A percentile compares a stretch with the other conserved stretches of the same genome.
Evolutionary conservation across 2,888 invertebrate species (phyloP).

Genomic region (Uloborus plumipes): DNA sequence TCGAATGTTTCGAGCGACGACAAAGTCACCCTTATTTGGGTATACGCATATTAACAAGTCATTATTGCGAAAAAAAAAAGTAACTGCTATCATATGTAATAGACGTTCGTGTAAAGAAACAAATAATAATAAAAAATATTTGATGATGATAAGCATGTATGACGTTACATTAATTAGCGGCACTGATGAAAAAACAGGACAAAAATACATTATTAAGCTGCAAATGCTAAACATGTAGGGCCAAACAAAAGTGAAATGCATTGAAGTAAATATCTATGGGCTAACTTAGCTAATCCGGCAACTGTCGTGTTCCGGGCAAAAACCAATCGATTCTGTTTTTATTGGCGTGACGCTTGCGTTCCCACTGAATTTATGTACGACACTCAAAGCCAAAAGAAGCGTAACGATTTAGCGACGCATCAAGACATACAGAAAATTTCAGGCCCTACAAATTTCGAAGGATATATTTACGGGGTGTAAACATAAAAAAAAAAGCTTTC

Average conservation of each 20-base stretch:
- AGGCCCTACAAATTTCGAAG: constrained; percentile 4
- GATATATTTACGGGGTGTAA: constrained; percentile 20
- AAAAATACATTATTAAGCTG: too few relatives aligned
- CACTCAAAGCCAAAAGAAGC: constrained; percentile 28
- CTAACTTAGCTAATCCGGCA: constrained; percentile 12
- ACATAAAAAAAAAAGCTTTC: constrained; percentile 12
- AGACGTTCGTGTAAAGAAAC: too few relatives aligned
- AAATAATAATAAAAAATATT: too few relatives aligned
- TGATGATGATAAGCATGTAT: too few relatives aligned
- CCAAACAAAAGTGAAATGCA: constrained; percentile 2
- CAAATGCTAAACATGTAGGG: not conserved
- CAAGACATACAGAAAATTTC: constrained; percentile 28
- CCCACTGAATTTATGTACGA: constrained; percentile 20
- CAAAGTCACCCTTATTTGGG: too few relatives aligned
- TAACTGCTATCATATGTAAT: too few relatives aligned
- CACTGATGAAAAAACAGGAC: too few relatives aligned
- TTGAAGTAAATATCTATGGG: constrained; percentile 8
- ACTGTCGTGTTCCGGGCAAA: constrained; percentile 5
- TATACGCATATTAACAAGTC: too few relatives aligned
- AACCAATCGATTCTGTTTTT: constrained; percentile 39
- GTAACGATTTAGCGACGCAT: constrained; percentile 24
- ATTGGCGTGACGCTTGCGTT: constrained; percentile 6
- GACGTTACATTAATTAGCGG: too few relatives aligned
- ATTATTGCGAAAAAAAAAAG: too few relatives aligned
- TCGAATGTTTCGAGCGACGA: too few relatives aligned